Evolutionary conservation across 2,113 vertebrate species (phyloP), one percentile per base, ranked within the genome.

Genomic region (Arenaria interpres): DNA sequence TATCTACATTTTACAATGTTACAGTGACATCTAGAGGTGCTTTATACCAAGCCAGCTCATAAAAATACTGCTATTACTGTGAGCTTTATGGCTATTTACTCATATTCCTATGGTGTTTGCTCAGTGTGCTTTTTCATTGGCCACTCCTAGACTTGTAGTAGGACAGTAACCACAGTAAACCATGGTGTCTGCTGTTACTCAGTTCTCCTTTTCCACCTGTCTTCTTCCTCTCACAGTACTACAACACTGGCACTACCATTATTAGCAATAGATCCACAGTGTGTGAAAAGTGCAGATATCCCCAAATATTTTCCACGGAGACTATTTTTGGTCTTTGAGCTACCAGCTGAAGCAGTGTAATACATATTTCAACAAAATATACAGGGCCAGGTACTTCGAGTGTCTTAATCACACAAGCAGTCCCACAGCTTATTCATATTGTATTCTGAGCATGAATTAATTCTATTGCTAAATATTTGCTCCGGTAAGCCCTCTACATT

Each of bases 21-120:
- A 96, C 50, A 97, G 95, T 98, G 98, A 98, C 98, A 98, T 90
- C 98, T 98, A 98, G 97, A 98, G 98, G 98, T 89, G 25, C 39
- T 84, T 75, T 43, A 45, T 27, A 88, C 35, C 14, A 76, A 35
- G 24, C 27, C 12, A 13, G 35, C 19, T 39, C 24, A 50, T 37
- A 78, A 71, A 80, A 81, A 19, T 12, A 25, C 48, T 68, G 8
- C 13, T 78, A 7, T 43, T 68, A 22, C 18, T 33, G 30, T 53
- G 32, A 59, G 15, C 28, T 66, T 86, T 64, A 28, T 6, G 28
- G 45, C 16, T 51, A 64, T 73, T 82, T 62, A 66, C 20, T 73
- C 4, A 27, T 68, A 23, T 37, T 84, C 32, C 32, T 43, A 4
- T 8, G 28, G 41, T 1, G 0, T 46, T 66, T 48, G 45, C 9